These are phyloP conservation scores for Stigmatopora argus DNA, from an alignment of 2,113 vertebrate genomes.

Conservation along the genomic window DNA sequence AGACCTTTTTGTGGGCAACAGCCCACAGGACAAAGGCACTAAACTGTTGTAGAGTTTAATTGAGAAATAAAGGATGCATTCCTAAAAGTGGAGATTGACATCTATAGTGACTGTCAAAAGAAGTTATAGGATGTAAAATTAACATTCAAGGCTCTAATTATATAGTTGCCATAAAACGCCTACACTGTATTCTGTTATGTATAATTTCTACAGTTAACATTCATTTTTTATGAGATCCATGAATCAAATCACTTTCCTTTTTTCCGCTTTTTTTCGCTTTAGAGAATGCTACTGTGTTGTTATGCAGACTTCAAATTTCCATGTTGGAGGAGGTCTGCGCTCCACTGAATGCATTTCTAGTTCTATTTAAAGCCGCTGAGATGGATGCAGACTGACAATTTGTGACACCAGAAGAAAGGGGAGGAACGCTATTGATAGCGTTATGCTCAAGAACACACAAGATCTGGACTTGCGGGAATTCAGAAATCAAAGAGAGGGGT, in stretches of 20 bases:
- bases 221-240: not conserved
- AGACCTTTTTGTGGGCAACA: not conserved
- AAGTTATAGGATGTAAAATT: no score
- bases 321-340: not conserved
- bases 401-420: not conserved
- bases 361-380: slow-evolving; percentile 2
- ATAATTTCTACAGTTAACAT: not conserved
- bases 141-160: no score
- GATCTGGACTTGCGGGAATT: no score
- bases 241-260: not conserved
- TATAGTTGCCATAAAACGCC: no score
- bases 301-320: not conserved
- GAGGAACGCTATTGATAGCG: not conserved
- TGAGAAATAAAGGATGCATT: not conserved
- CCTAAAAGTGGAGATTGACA: no score
- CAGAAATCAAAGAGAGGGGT: no score
- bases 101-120: no score
- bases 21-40: no score
- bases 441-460: no score
- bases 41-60: not conserved
- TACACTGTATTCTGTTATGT: no score
- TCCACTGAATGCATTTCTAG: not conserved
- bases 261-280: not conserved
- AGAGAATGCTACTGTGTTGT: not conserved
- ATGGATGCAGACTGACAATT: slow-evolving; percentile 1